These are phyloP conservation scores for Circaetus gallicus DNA, from an alignment of 2,113 vertebrate species.

Conservation along the genomic window DNA sequence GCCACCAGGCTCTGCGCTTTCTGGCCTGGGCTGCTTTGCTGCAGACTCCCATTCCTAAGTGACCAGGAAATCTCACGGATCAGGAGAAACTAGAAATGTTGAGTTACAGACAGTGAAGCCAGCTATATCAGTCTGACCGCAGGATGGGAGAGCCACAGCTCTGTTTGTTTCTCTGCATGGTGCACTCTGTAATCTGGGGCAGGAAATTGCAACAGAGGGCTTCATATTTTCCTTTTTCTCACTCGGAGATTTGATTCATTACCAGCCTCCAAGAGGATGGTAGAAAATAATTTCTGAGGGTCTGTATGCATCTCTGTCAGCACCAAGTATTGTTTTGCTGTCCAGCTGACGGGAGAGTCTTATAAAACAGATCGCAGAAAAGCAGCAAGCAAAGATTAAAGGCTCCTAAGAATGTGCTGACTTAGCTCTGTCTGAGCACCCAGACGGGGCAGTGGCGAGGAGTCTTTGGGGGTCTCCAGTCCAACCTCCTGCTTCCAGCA, in stretches of 20 bases:
- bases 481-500: neutral
- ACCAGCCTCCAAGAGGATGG: neutral
- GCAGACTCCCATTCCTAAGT: accelerated
- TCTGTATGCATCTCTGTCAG: neutral
- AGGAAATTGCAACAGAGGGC: constrained; percentile 46
- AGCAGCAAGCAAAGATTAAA: neutral
- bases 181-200: neutral
- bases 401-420: neutral
- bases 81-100: accelerated
- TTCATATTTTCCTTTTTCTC: neutral
- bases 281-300: neutral
- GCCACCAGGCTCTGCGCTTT: accelerated
- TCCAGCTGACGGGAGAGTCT: accelerated
- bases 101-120: accelerated
- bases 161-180: neutral
- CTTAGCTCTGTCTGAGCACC: neutral
- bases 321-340: neutral
- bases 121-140: accelerated
- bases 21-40: neutral
- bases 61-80: accelerated
- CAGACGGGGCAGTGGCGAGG: accelerated
- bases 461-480: neutral
- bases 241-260: neutral
- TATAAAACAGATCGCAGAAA: neutral
- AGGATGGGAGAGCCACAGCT: neutral